phyloP scores from a whole-genome alignment of 2,113 vertebrate genomes.

The Salminus brasiliensis region DNA sequence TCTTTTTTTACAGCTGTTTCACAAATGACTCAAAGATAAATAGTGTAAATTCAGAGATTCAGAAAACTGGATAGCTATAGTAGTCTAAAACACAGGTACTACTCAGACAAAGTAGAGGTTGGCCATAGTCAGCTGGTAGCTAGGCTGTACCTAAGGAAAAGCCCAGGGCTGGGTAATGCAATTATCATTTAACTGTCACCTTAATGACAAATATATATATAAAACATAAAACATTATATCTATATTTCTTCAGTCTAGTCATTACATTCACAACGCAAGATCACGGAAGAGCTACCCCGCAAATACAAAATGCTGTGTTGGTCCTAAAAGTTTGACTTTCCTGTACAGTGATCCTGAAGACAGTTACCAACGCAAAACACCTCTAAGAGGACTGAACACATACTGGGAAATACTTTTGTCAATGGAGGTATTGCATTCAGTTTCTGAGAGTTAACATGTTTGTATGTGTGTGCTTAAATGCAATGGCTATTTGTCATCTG shows the following conservation, averaged over 20 bases:
- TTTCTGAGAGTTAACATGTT: background rate
- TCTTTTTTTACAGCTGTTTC: background rate
- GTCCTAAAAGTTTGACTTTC: background rate
- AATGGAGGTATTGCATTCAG: constrained; percentile 27
- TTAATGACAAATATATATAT: background rate
- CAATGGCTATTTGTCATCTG: background rate
- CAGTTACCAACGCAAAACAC: background rate
- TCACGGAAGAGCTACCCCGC: background rate
- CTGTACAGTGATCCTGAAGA: background rate
- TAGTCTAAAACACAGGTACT: background rate
- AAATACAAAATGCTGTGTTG: background rate
- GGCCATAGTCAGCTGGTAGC: background rate
- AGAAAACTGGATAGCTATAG: background rate
- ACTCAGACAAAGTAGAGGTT: background rate
- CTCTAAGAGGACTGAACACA: background rate
- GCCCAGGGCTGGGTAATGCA: background rate
- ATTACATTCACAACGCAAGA: background rate
- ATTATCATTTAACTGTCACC: background rate
- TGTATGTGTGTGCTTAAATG: background rate
- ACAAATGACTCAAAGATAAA: background rate
- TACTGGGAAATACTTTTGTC: background rate
- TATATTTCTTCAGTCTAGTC: constrained; percentile 30
- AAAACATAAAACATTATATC: background rate
- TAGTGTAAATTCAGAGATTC: background rate
- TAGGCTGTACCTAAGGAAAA: background rate